Percentiles rank a stretch among this genome's conserved stretches.
Conservation (phyloP, 2,797 vertebrate species). For the Coluber constrictor region DNA sequence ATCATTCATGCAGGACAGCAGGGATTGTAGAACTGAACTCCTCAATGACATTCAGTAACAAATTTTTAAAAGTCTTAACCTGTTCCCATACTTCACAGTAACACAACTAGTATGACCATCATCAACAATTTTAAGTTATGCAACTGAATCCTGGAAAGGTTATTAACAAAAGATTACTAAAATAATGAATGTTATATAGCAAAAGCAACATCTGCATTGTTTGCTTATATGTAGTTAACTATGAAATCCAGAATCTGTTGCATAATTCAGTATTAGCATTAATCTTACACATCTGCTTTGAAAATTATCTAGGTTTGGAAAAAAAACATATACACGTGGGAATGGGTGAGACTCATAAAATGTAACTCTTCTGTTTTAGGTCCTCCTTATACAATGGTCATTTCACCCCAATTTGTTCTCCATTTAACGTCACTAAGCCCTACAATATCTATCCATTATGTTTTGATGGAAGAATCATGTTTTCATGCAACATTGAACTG, state of each 20-base stretch:
- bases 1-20: background rate
- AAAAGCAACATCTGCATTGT: background rate
- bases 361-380: background rate
- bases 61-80: background rate
- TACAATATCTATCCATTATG: background rate
- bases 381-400: background rate
- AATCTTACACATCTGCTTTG: background rate
- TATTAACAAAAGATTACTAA: background rate
- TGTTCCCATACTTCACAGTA: background rate
- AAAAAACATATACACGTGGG: background rate
- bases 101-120: background rate
- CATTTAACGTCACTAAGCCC: background rate
- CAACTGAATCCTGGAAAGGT: background rate
- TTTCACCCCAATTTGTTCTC: background rate
- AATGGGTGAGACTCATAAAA: background rate
- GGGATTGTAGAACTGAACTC: background rate
- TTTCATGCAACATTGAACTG: background rate
- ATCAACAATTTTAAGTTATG: background rate
- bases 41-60: background rate
- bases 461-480: background rate
- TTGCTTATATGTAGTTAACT: background rate
- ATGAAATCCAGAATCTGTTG: background rate
- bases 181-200: background rate
- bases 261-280: background rate
- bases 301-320: background rate